phyloP scores from a whole-genome alignment of 2,797 vertebrate genomes.

The Mustela erminea region DNA sequence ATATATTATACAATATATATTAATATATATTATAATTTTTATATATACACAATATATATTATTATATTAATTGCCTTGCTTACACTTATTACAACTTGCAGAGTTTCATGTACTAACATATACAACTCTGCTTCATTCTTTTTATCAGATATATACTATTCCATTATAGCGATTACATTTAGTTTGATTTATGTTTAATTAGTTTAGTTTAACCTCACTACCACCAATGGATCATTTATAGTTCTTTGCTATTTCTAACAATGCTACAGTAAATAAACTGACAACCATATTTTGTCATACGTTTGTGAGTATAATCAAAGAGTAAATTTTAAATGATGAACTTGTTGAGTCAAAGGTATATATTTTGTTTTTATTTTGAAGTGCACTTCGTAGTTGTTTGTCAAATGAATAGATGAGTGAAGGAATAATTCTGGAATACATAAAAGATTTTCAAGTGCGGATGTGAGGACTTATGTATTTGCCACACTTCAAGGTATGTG shows the following conservation, averaged over 20 bases:
- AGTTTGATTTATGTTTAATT: background rate
- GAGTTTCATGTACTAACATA: background rate
- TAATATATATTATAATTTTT: background rate
- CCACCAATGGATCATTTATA: background rate
- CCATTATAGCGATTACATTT: background rate
- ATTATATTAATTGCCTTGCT: background rate
- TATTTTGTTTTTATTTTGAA: constrained; percentile 31
- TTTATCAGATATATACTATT: background rate
- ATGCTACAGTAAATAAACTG: background rate
- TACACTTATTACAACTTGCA: background rate
- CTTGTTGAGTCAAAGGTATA: background rate
- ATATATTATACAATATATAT: too few relatives aligned
- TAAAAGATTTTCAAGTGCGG: constrained; percentile 7
- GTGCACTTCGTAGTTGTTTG: background rate
- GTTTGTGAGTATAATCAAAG: background rate
- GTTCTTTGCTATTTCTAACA: constrained; percentile 48
- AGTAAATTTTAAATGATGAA: constrained; percentile 1
- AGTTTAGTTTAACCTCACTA: background rate
- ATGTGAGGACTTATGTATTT: background rate
- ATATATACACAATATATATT: background rate
- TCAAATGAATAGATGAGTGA: background rate
- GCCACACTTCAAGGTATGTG: background rate
- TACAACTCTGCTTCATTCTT: background rate
- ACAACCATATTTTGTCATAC: background rate
- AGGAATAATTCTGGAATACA: constrained; percentile 31